Base-by-base conservation (phyloP, 2,797 vertebrate species). In the Parauchenoglanis punctatus region DNA sequence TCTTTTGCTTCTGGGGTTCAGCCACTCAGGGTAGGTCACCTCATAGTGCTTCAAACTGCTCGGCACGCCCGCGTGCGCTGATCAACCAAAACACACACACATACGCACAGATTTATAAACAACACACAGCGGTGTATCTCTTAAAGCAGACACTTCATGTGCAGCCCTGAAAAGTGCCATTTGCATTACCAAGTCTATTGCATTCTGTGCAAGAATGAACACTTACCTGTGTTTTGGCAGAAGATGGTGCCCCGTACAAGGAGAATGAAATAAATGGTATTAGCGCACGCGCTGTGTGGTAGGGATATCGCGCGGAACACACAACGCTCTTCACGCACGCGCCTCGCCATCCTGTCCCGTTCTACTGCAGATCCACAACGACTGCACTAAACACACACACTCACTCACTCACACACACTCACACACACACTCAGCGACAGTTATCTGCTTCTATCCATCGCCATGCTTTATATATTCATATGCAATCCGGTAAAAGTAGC, bases 21-120 rank as follows among this genome's bases (percentile, higher is more conserved):
- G 90, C 96, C 96, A 96, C 70, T 86, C 85, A 78, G 95, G 95
- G 90, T 90, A 92, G 85, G 91, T 96, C 63, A 96, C 90, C 90
- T 95, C 95, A 92, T 95, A 96, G 88, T 87, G 90, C 70, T 87
- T 85, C 83, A 92, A 88, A 5, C 92, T 88, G 54, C 93, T 91
- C 31, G 93, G 93, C 93, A 92, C 91, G 91, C 89, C 91, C 49
- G 86, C 28, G 49, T 86, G 85, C 65, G 10, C 76, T 81, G 52
- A 56, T 46, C 25, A 13, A 59, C 75, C 63, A 31, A 75, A 46
- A n/a, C 28, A 78, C 59, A 78, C 25, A 3, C 58, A 56, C 56
- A 44, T 56, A 80, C 54, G 46, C 23, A 77, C 59, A 85, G 25
- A 65, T 31, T 7, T 23, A n/a, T 52, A 52, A 52, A 13, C 49